A percentile compares a stretch with the other conserved stretches of the same genome.
Conservation (phyloP, 2,113 vertebrate genomes). For the Oreochromis spilurus region DNA sequence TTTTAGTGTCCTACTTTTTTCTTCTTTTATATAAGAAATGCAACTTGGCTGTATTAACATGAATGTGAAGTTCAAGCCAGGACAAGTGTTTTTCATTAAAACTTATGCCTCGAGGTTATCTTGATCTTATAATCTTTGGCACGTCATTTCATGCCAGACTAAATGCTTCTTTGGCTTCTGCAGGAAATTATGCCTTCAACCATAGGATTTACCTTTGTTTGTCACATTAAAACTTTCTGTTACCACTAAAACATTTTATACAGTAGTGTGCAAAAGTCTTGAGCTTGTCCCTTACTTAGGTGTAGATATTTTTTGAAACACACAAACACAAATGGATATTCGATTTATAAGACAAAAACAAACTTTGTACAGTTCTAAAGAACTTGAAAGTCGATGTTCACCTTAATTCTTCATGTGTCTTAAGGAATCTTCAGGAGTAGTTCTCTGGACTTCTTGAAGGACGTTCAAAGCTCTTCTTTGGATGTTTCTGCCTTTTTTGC, state of each 20-base stretch:
- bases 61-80: not conserved
- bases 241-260: not conserved
- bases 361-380: not conserved
- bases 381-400: not conserved
- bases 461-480: not conserved
- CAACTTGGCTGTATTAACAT: not conserved
- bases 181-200: not conserved
- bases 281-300: no score
- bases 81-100: not conserved
- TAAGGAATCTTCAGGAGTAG: not conserved
- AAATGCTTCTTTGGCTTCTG: not conserved
- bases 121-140: not conserved
- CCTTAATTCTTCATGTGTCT: not conserved
- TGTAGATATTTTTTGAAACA: no score
- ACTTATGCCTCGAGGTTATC: accelerated
- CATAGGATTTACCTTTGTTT: not conserved
- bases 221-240: not conserved
- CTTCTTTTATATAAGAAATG: not conserved
- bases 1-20: not conserved
- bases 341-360: no score
- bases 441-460: not conserved
- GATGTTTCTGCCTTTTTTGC: not conserved
- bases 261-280: no score
- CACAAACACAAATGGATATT: no score
- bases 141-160: not conserved